Conservation (phyloP, 37 sponge, comb jelly and placozoan genomes). For the Beroe forskalii region DNA sequence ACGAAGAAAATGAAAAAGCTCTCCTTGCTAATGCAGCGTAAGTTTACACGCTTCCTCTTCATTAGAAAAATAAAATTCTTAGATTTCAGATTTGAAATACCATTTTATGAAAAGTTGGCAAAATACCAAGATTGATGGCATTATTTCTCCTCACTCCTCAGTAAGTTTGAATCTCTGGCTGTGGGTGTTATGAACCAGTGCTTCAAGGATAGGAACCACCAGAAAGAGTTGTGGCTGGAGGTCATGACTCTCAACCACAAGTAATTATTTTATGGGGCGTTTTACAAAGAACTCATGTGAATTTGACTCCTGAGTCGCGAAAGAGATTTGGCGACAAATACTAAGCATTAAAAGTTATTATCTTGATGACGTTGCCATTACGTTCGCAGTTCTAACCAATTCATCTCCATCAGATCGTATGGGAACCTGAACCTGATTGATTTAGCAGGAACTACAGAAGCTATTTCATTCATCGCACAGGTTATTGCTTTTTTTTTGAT, state of each 20-base stretch:
- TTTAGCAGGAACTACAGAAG: not conserved
- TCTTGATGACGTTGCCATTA: too few species aligned
- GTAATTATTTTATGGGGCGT: too few species aligned
- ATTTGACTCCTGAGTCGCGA: too few species aligned
- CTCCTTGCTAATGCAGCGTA: not conserved
- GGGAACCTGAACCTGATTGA: not conserved
- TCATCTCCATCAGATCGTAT: not conserved
- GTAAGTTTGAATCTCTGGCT: constrained; percentile 5
- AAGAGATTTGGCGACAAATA: too few species aligned
- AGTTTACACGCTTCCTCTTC: not conserved
- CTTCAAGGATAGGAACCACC: constrained; percentile 5
- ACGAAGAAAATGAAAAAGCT: not conserved
- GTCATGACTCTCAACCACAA: not conserved
- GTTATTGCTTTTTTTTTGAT: too few species aligned
- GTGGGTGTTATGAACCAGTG: not conserved
- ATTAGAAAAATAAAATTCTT: not conserved
- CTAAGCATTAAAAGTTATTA: too few species aligned
- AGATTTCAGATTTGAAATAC: too few species aligned
- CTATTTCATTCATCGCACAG: not conserved
- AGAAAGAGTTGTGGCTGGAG: constrained; percentile 22
- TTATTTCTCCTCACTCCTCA: too few species aligned
- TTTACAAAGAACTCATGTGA: too few species aligned
- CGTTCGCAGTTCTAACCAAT: too few species aligned
- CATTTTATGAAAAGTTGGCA: too few species aligned
- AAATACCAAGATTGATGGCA: too few species aligned